These are phyloP conservation scores for Diadema setosum DNA, from an alignment of 35 echinoderm and acorn worm genomes.

Conservation along the genomic window DNA sequence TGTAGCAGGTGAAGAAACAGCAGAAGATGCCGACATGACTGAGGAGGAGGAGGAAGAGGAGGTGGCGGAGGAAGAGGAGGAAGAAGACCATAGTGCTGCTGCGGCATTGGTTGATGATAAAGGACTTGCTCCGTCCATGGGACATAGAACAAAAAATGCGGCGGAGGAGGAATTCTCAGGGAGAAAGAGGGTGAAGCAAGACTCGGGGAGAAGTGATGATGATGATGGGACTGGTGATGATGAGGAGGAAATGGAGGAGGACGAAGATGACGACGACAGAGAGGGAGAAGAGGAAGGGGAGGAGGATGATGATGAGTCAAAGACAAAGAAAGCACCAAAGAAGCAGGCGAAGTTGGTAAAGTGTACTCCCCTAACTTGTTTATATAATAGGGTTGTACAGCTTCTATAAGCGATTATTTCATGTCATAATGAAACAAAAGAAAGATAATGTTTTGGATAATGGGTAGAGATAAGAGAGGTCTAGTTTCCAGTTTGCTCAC, in stretches of 20 bases:
- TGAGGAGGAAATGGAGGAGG: constrained; percentile 23
- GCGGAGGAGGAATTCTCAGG: not conserved
- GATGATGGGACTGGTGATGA: too few species aligned
- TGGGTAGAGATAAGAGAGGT: not conserved
- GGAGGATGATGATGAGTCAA: constrained; percentile 5
- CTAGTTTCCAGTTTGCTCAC: not conserved
- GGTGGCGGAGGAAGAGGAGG: not conserved
- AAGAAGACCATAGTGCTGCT: not conserved
- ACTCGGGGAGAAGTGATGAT: not conserved
- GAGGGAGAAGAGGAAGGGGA: constrained; percentile 19
- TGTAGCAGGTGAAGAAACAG: too few species aligned
- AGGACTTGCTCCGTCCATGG: not conserved
- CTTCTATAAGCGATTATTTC: not conserved
- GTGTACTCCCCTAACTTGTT: too few species aligned
- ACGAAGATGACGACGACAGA: constrained; percentile 2
- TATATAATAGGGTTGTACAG: not conserved
- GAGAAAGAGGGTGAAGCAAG: not conserved
- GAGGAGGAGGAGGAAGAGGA: not conserved
- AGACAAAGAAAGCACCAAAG: not conserved
- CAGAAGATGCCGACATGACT: not conserved
- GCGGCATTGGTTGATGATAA: not conserved
- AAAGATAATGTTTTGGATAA: not conserved
- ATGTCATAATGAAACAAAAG: not conserved
- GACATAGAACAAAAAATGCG: not conserved
- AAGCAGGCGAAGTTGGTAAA: constrained; percentile 41